Conservation (phyloP, 2,888 invertebrate genomes). For the Caenorhabditis becei region DNA sequence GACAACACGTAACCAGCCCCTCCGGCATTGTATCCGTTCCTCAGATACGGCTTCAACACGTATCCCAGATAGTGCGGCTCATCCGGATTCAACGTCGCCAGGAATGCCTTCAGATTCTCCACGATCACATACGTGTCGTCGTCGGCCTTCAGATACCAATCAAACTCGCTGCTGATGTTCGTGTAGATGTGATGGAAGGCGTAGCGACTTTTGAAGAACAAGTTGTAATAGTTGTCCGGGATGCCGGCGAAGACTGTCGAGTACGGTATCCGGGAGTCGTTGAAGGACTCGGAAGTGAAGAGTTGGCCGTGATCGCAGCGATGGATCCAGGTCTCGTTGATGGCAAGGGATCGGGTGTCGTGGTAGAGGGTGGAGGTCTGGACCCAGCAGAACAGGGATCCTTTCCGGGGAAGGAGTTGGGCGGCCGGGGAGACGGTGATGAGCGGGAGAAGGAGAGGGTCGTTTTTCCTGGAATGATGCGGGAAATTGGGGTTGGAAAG, state of each 20-base stretch:
- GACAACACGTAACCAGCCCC: slow-evolving; percentile 75
- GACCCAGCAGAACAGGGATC: slow-evolving; percentile 67
- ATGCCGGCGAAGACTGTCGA: slow-evolving; percentile 73
- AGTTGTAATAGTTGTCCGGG: slow-evolving; percentile 66
- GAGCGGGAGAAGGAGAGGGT: slow-evolving; percentile 14
- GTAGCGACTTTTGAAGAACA: slow-evolving; percentile 74
- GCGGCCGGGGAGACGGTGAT: slow-evolving; percentile 63
- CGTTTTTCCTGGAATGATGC: slow-evolving; percentile 29
- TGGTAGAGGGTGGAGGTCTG: slow-evolving; percentile 64
- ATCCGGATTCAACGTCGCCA: slow-evolving; percentile 64
- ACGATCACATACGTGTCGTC: slow-evolving; percentile 76
- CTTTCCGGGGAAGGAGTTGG: slow-evolving; percentile 57
- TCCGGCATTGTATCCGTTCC: slow-evolving; percentile 75
- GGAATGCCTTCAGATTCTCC: slow-evolving; percentile 68
- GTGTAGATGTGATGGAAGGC: slow-evolving; percentile 71
- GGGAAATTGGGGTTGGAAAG: too few relatives aligned
- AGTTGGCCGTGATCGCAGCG: slow-evolving; percentile 74
- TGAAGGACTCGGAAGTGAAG: slow-evolving; percentile 68
- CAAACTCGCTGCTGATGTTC: slow-evolving; percentile 69
- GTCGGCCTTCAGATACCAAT: slow-evolving; percentile 78
- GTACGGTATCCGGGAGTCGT: slow-evolving; percentile 68
- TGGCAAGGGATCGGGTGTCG: slow-evolving; percentile 61
- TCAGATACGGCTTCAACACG: slow-evolving; percentile 69
- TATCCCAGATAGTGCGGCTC: slow-evolving; percentile 73
- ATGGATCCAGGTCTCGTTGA: slow-evolving; percentile 75